Conservation (phyloP, 2,113 vertebrate species). For the Macrotis lagotis region DNA sequence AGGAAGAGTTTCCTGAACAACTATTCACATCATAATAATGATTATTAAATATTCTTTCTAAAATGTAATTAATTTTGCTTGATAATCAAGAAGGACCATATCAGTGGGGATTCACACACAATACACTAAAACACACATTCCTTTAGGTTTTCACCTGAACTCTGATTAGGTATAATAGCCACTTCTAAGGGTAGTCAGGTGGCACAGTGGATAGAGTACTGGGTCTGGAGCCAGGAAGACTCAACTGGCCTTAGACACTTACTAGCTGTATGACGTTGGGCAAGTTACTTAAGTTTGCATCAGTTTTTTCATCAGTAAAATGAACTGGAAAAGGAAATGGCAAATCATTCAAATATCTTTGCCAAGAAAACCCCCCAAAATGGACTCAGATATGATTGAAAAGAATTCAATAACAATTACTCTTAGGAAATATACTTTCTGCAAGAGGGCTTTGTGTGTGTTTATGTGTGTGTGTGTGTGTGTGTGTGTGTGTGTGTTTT, state of each 20-base stretch:
- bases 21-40: neutral
- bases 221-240: neutral
- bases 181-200: neutral
- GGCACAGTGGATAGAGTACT: neutral
- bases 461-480: no score
- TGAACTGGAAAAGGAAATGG: no score
- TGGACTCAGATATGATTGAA: neutral
- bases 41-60: neutral
- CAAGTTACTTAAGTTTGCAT: no score
- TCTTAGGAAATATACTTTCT: neutral
- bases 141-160: neutral
- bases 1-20: neutral
- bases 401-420: neutral
- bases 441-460: neutral
- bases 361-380: neutral
- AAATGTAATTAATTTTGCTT: neutral
- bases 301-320: no score
- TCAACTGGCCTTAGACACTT: neutral
- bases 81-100: neutral
- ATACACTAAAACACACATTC: neutral
- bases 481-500: neutral
- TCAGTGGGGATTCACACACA: neutral
- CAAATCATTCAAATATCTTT: neutral
- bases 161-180: neutral
- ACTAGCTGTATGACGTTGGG: neutral